Evolutionary conservation across 2,888 invertebrate genomes (phyloP), one percentile per base, ranked within the genome.

Genomic region (Cheilosia soror): DNA sequence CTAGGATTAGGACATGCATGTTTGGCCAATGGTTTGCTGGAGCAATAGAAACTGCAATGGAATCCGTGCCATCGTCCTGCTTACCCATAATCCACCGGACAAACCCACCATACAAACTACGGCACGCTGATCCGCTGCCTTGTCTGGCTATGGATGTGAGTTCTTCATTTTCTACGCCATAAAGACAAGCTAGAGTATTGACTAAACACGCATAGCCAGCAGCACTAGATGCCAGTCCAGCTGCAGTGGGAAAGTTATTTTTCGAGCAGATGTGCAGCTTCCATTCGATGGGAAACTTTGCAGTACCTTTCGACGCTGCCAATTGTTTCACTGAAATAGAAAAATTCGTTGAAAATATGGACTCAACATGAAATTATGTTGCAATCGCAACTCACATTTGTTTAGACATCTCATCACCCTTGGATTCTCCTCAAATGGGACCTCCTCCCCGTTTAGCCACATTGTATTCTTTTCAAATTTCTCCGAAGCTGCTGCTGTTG

Each of bases 181-280:
- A 98, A 0, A 97, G 92, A 88, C 94, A 94, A 0, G 97, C 96
- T 73, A 99, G 92, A 0, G 97, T 95, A 88, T 94, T 95, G 0
- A 97, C 97, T 91, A 99, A 93, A 91, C 98, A 98, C 2, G 99
- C 99, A 92, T 98, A 99, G 4, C 99, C 99, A 49, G 99, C 98
- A 31, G 99, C 99, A 76, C 99, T 99, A 0, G 99, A 99, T 0
- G 99, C 99, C 60, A 99, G 93, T 0, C 99, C 99, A 72, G 99
- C 99, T 4, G 98, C 98, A 4, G 99, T 99, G 11, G 99, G 99
- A 90, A 99, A 99, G 93, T 99, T 99, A 92, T 99, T 99, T 90
- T 95, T 95, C 0, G 98, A 98, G 90, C 96, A 96, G 88, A 98
- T 95, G 88, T 95, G 96, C 44, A 98, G 90, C 89, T 96, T 96